Evolutionary conservation across 2,797 vertebrate genomes (phyloP).

Genomic region (Esox masquinongy): DNA sequence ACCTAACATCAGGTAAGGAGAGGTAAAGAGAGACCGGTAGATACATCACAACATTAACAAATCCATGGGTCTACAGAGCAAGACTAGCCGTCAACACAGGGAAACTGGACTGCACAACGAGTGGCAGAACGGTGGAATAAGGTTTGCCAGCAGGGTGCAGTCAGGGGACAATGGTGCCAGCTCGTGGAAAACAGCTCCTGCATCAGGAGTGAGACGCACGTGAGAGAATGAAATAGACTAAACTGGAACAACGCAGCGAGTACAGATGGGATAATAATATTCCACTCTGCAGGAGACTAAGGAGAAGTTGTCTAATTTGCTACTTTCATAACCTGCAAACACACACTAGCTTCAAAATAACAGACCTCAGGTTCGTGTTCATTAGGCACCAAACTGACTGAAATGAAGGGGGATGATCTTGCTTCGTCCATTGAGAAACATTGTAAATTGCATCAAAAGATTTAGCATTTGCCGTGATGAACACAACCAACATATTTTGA

Average conservation of each 20-base stretch:
- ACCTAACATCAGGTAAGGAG: conserved; percentile 28
- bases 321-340: neutral
- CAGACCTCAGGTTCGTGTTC: conserved; percentile 16
- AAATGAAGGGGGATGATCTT: neutral
- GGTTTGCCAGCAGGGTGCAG: conserved; percentile 4
- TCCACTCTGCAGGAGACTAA: conserved; percentile 16
- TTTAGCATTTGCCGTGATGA: neutral
- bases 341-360: neutral
- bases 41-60: conserved; percentile 41
- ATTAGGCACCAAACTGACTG: neutral
- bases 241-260: conserved; percentile 31
- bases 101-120: conserved; percentile 17
- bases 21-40: neutral
- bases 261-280: conserved; percentile 33
- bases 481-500: neutral
- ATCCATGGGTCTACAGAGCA: conserved; percentile 31
- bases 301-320: conserved; percentile 19
- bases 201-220: neutral
- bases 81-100: conserved; percentile 20
- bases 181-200: neutral
- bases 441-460: neutral
- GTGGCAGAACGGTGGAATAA: conserved; percentile 33
- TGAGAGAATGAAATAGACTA: neutral
- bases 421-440: neutral
- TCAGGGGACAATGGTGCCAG: neutral